Evolutionary conservation across 2,113 vertebrate genomes (phyloP).

Genomic region (Mastomys natalensis): DNA sequence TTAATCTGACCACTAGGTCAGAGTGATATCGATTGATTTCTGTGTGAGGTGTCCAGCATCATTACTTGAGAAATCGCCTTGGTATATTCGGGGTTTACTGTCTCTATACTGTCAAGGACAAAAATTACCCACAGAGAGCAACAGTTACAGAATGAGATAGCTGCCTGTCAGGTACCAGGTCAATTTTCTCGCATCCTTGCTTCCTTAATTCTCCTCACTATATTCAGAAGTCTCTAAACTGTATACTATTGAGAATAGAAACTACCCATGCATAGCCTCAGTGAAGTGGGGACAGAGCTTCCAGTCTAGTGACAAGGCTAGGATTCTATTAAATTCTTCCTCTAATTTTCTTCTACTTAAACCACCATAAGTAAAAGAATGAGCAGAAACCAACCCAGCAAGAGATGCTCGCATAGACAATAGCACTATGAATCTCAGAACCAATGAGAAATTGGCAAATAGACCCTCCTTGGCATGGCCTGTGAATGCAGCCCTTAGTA

Average conservation of each 20-base stretch:
- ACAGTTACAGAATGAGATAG: neutral
- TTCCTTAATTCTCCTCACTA: slow-evolving; percentile 39
- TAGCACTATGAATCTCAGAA: slow-evolving; percentile 82
- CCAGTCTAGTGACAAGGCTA: neutral
- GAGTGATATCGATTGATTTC: slow-evolving; percentile 23
- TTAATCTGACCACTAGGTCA: too few relatives aligned
- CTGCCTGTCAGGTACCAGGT: neutral
- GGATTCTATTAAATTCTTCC: slow-evolving; percentile 43
- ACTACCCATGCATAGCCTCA: neutral
- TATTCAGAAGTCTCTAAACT: slow-evolving; percentile 37
- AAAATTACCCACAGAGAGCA: neutral
- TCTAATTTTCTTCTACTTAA: slow-evolving; percentile 73
- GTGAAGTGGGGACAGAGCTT: neutral
- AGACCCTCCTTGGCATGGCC: slow-evolving; percentile 76
- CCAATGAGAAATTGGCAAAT: slow-evolving; percentile 79
- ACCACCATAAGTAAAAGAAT: slow-evolving; percentile 77
- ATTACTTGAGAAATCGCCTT: slow-evolving; percentile 44
- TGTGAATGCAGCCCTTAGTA: neutral
- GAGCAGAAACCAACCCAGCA: slow-evolving; percentile 81
- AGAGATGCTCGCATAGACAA: slow-evolving; percentile 76
- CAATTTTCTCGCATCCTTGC: slow-evolving; percentile 2
- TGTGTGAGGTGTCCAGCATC: neutral
- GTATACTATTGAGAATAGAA: slow-evolving; percentile 1
- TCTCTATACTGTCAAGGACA: slow-evolving; percentile 1
- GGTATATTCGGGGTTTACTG: slow-evolving; percentile 8